phyloP scores from a whole-genome alignment of 2,797 vertebrate genomes.

The Chaetodon trifasciatus region DNA sequence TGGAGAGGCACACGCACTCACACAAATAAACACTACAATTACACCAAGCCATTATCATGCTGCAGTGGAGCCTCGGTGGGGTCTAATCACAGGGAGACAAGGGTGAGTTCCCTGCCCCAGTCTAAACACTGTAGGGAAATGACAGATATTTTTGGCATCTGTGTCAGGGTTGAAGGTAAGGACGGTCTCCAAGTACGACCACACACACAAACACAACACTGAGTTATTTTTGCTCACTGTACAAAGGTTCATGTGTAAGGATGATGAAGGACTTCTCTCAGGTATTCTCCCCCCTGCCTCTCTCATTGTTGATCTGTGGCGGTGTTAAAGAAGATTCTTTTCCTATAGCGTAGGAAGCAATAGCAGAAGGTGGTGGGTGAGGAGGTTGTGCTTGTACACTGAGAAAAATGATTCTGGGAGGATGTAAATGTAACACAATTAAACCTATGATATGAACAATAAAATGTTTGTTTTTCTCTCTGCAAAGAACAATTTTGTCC shows the following conservation, averaged over 20 bases:
- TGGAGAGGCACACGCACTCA: background rate
- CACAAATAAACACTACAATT: slow-evolving; percentile 5
- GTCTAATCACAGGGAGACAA: slow-evolving; percentile 42
- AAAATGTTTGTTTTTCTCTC: too few species aligned
- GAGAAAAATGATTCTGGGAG: too few species aligned
- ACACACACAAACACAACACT: slow-evolving; percentile 6
- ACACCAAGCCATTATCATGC: slow-evolving; percentile 47
- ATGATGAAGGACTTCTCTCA: background rate
- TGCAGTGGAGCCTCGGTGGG: slow-evolving; percentile 26
- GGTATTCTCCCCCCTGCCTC: too few species aligned
- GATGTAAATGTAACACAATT: too few species aligned
- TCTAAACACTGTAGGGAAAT: slow-evolving; percentile 42
- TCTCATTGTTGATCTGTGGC: background rate
- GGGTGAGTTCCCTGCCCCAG: slow-evolving; percentile 11
- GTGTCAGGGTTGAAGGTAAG: slow-evolving; percentile 38
- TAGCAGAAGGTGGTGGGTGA: background rate
- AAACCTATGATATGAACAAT: too few species aligned
- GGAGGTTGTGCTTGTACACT: background rate
- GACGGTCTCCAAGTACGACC: background rate
- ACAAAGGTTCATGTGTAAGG: background rate
- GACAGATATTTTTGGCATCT: slow-evolving; percentile 30
- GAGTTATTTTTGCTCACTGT: slow-evolving; percentile 17
- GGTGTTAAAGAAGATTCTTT: background rate
- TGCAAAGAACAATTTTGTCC: too few species aligned
- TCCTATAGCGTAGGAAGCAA: background rate